These are phyloP conservation scores for Larimichthys crocea DNA, from an alignment of 2,113 vertebrate species.

Conservation along the genomic window DNA sequence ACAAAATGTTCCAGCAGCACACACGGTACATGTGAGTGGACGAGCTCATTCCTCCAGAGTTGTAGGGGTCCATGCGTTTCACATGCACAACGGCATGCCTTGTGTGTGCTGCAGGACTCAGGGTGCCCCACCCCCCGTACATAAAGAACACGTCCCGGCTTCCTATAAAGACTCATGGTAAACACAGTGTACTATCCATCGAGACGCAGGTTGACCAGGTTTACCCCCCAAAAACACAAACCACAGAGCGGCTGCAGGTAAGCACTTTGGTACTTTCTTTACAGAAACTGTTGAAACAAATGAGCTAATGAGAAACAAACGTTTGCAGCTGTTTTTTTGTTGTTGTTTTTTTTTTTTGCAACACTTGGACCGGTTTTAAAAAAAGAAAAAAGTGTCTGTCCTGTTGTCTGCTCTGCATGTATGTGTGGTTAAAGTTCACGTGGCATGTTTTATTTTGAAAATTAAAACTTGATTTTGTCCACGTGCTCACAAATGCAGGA, in stretches of 20 bases:
- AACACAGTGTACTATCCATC: slow-evolving; percentile 25
- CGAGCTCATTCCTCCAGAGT: slow-evolving; percentile 35
- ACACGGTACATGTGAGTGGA: slow-evolving; percentile 28
- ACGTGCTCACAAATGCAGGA: not conserved
- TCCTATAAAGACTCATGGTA: slow-evolving; percentile 66
- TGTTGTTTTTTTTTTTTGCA: not conserved
- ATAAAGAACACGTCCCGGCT: slow-evolving; percentile 37
- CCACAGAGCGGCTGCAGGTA: slow-evolving; percentile 55
- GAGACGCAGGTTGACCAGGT: not conserved
- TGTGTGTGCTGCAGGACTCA: slow-evolving; percentile 1
- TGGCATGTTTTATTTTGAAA: not conserved
- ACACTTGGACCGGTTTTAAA: not conserved
- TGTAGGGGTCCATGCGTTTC: slow-evolving; percentile 16
- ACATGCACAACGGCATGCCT: slow-evolving; percentile 1
- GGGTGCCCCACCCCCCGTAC: slow-evolving; percentile 47
- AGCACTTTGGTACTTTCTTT: not conserved
- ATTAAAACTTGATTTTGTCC: not conserved
- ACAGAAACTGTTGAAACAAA: too few species aligned
- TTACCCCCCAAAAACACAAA: not conserved
- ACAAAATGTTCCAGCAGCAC: slow-evolving; percentile 17
- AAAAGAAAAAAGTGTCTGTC: not conserved
- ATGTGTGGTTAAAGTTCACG: not conserved
- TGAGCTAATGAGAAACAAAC: not conserved
- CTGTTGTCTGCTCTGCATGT: not conserved
- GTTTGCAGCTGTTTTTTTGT: not conserved